phyloP scores from a whole-genome alignment of 2,797 vertebrate genomes.

The Enteromius mattozi region DNA sequence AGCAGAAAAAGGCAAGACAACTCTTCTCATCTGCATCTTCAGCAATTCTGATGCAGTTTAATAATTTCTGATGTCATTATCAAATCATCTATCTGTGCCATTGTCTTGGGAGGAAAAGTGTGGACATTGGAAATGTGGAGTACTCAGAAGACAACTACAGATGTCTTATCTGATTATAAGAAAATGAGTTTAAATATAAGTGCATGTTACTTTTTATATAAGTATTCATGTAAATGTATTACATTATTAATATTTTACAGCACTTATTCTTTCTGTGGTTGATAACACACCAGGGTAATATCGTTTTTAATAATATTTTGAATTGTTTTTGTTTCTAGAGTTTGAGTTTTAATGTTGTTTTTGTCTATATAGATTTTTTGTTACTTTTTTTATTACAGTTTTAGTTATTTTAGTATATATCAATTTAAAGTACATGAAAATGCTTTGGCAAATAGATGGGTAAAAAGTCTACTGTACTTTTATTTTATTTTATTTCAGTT shows the following conservation, averaged over 20 bases:
- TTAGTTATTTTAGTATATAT: not conserved
- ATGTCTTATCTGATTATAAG: not conserved
- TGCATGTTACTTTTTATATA: not conserved
- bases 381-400: not conserved
- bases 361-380: not conserved
- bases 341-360: not conserved
- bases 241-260: not conserved
- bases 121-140: constrained; percentile 8
- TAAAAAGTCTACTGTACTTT: too few relatives aligned
- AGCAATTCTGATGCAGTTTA: constrained; percentile 43
- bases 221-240: not conserved
- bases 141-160: not conserved
- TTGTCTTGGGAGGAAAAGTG: constrained; percentile 26
- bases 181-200: not conserved
- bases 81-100: constrained; percentile 20
- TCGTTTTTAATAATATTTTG: not conserved
- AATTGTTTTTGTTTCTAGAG: not conserved
- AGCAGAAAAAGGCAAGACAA: not conserved
- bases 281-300: not conserved
- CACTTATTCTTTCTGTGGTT: not conserved
- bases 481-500: not conserved
- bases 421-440: not conserved
- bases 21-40: constrained; percentile 30
- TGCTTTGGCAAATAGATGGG: not conserved
- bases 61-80: constrained; percentile 51